Percentiles rank a stretch among this genome's conserved stretches.
Evolutionary conservation across 2,888 invertebrate genomes (phyloP).

Genomic region (Lycaena phlaeas): DNA sequence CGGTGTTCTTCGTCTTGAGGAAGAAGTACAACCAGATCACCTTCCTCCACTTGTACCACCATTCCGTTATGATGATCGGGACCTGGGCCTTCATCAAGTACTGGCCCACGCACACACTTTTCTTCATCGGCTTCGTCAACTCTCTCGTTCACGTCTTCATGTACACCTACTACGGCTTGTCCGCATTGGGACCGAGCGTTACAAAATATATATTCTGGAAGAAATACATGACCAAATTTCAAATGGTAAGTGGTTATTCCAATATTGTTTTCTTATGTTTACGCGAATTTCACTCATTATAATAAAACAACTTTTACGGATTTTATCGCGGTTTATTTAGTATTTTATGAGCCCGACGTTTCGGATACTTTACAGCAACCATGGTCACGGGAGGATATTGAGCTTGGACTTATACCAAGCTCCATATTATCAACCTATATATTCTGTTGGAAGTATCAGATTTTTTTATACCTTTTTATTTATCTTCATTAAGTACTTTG

Average conservation of each 20-base stretch:
- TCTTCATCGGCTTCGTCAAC: conserved; percentile 81
- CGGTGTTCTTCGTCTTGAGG: conserved; percentile 89
- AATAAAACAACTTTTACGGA: no score
- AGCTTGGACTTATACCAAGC: no score
- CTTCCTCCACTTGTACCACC: conserved; percentile 92
- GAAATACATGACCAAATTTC: conserved; percentile 85
- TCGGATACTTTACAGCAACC: no score
- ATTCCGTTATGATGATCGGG: conserved; percentile 80
- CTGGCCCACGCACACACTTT: conserved; percentile 81
- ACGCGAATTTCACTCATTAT: not conserved
- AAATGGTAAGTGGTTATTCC: conserved; percentile 73
- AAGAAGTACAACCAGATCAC: conserved; percentile 85
- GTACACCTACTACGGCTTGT: conserved; percentile 85
- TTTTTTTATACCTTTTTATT: no score
- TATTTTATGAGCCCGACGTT: no score
- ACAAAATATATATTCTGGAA: conserved; percentile 89
- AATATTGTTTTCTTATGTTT: not conserved
- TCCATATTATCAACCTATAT: no score
- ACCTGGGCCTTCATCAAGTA: conserved; percentile 84
- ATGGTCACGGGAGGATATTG: no score
- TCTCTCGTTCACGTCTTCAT: conserved; percentile 85
- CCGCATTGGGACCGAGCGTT: conserved; percentile 82
- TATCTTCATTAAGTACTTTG: no score
- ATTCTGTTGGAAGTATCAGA: no score
- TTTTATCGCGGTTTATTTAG: no score